Percentiles rank a stretch among this genome's conserved stretches.
Conservation (phyloP, 2,888 invertebrate species). For the Microctonus hyperodae region DNA sequence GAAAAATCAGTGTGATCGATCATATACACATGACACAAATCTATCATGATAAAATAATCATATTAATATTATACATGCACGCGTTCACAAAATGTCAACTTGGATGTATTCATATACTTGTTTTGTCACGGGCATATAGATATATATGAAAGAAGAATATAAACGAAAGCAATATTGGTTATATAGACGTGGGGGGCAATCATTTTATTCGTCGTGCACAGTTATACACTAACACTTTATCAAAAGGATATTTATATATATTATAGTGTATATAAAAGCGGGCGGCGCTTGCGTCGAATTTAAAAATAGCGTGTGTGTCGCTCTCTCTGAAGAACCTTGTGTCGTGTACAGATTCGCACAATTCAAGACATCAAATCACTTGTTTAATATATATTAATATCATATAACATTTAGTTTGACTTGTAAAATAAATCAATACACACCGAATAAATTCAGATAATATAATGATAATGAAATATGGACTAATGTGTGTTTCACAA, state of each 20-base stretch:
- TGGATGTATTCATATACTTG: not conserved
- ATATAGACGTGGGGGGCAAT: slow-evolving; percentile 1
- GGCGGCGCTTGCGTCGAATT: slow-evolving; percentile 23
- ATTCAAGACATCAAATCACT: slow-evolving; percentile 12
- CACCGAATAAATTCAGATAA: not conserved
- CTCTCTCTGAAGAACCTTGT: slow-evolving; percentile 22
- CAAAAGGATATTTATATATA: not conserved
- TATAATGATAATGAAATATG: not conserved
- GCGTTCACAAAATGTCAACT: not conserved
- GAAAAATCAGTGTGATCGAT: slow-evolving; percentile 14
- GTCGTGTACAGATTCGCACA: slow-evolving; percentile 26
- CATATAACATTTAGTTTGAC: not conserved
- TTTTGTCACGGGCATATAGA: not conserved
- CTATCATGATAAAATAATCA: slow-evolving; percentile 14
- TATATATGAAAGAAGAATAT: not conserved
- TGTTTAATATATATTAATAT: not conserved
- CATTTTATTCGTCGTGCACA: slow-evolving; percentile 7
- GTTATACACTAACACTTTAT: no score
- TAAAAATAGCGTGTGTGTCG: slow-evolving; percentile 25
- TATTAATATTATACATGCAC: not conserved
- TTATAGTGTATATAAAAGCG: not conserved
- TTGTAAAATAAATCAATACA: slow-evolving; percentile 19
- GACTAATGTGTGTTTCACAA: not conserved
- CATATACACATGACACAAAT: slow-evolving; percentile 9
- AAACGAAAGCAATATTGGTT: not conserved